Conservation (phyloP, 2,113 vertebrate species). For the Brachypodius melanocephalos region DNA sequence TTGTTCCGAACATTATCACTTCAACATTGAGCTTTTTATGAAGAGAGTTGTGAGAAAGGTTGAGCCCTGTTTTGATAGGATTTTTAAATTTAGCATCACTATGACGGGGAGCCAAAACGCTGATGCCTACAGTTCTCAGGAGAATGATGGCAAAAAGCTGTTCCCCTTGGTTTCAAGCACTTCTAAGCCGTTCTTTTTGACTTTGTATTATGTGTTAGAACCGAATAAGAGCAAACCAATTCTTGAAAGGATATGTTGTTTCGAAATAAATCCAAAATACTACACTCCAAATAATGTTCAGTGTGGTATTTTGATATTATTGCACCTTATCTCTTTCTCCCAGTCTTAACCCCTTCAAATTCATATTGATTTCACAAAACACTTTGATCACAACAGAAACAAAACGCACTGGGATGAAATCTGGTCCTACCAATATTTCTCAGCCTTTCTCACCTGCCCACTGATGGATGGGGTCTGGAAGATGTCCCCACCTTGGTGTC, state of each 20-base stretch:
- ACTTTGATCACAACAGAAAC: not conserved
- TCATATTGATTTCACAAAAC: not conserved
- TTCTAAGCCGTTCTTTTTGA: not conserved
- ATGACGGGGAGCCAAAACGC: not conserved
- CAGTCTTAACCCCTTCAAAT: not conserved
- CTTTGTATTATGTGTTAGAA: not conserved
- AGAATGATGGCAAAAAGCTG: not conserved
- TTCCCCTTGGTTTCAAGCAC: not conserved
- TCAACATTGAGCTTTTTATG: conserved; percentile 9
- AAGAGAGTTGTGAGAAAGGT: conserved; percentile 25
- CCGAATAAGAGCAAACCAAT: not conserved
- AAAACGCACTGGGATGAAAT: not conserved
- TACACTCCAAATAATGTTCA: not conserved
- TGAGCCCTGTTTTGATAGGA: not conserved
- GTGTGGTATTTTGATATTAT: not conserved
- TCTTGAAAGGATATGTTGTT: not conserved
- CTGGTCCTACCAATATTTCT: not conserved
- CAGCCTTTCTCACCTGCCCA: not conserved
- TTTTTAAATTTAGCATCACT: conserved; percentile 10
- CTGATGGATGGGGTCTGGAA: not conserved
- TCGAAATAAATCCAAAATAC: not conserved
- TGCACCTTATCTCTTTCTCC: not conserved
- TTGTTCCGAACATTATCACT: not conserved
- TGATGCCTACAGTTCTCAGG: not conserved
- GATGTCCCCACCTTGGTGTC: not conserved